Evolutionary conservation across 2,797 vertebrate genomes (phyloP).

Genomic region (Acrocephalus scirpaceus): DNA sequence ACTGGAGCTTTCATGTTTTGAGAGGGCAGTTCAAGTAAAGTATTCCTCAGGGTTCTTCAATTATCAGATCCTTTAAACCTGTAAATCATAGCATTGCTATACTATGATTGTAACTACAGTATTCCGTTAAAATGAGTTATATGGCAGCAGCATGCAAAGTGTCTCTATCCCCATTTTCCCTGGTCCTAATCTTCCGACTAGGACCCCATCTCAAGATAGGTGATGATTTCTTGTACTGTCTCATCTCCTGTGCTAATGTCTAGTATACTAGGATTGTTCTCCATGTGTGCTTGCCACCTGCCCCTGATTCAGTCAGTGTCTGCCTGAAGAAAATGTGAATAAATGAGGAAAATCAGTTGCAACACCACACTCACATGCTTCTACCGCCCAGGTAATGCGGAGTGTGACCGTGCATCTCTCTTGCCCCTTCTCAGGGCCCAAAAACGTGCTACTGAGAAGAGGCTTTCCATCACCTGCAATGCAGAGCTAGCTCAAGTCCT

Average conservation of each 20-base stretch:
- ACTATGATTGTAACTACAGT: background rate
- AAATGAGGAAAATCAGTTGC: background rate
- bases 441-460: background rate
- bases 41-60: background rate
- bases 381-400: background rate
- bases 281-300: background rate
- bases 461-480: background rate
- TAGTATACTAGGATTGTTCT: background rate
- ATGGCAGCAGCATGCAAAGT: background rate
- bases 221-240: background rate
- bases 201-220: background rate
- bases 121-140: background rate
- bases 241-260: background rate
- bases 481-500: background rate
- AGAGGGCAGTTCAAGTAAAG: background rate
- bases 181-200: background rate
- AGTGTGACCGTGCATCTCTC: background rate
- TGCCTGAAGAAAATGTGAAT: background rate
- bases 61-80: background rate
- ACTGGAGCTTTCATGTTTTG: background rate
- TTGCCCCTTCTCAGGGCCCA: background rate
- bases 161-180: background rate
- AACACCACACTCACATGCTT: background rate
- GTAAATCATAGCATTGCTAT: background rate
- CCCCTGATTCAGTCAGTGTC: background rate